Evolutionary conservation across 2,888 invertebrate genomes (phyloP), one percentile per base, ranked within the genome.

Genomic region (Luffia ferchaultella): DNA sequence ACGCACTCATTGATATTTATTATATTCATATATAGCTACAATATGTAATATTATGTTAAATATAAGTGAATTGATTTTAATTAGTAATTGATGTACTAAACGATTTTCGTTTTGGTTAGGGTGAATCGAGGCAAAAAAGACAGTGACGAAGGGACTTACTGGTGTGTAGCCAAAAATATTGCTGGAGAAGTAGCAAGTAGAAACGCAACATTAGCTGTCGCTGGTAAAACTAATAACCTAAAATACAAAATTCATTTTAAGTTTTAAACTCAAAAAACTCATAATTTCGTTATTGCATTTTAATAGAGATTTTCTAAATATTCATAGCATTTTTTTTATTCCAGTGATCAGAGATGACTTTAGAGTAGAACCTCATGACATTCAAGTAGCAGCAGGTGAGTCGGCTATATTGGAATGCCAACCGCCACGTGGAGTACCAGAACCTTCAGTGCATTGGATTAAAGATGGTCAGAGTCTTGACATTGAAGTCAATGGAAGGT

Each of bases 341-440:
- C 3, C 89, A 96, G 98, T 97, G 64, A 86, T 98, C 56, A 91
- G 96, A 57, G 97, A 98, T 76, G 98, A 98, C 72, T 99, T 98
- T 84, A 90, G 95, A 61, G 87, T 89, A 49, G 90, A 94, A 65
- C 98, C 98, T 19, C 90, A 92, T 66, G 94, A 96, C 73, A 93
- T 95, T 47, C 90, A 95, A 62, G 96, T 96, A 54, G 96, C 97
- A 18, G 92, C 96, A 50, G 97, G 97, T 45, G 96, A 96, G 74
- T 93, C 93, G 50, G 96, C 96, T 17, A 79, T 94, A 42, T 85
- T 98, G 59, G 96, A 96, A 82, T 98, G 98, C 82, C 90, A 92
- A 55, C 94, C 98, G 56, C 98, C 98, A 20, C 90, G 92, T 71
- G 98, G 98, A 50, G 92, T 96, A 74, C 98, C 98, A 1, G 96